These are phyloP conservation scores for Spea multiplicata DNA, from an alignment of 2,113 vertebrate species.

Conservation along the genomic window DNA sequence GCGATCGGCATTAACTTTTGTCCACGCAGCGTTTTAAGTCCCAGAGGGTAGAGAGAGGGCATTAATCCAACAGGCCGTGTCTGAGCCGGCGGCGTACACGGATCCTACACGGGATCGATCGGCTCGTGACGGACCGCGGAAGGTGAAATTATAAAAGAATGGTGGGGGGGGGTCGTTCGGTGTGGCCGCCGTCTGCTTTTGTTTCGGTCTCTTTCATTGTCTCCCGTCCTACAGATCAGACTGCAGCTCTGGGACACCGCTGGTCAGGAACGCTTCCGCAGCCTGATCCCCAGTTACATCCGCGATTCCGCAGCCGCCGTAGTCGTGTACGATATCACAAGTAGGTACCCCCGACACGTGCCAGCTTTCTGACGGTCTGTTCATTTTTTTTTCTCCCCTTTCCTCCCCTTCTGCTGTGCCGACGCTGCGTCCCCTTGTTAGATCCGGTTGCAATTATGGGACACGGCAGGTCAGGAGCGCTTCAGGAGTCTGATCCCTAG, in stretches of 20 bases:
- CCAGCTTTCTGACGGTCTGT: constrained; percentile 55
- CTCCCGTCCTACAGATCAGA: constrained; percentile 88
- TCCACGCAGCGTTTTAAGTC: too few species aligned
- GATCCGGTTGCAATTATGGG: constrained; percentile 91
- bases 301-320: constrained; percentile 96
- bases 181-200: not conserved
- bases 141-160: too few species aligned
- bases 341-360: constrained; percentile 77
- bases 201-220: constrained; percentile 55
- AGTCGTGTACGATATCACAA: constrained; percentile 99
- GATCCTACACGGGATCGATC: too few species aligned
- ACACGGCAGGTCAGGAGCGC: constrained; percentile 89
- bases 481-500: constrained; percentile 93
- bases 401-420: constrained; percentile 72
- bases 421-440: constrained; percentile 68
- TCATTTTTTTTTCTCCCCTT: constrained; percentile 46
- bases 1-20: too few species aligned
- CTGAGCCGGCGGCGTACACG: too few species aligned
- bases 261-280: constrained; percentile 97
- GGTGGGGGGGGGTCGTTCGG: too few species aligned
- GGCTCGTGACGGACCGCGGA: too few species aligned
- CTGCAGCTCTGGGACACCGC: constrained; percentile 99
- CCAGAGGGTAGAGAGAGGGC: too few species aligned
- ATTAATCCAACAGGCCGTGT: too few species aligned
- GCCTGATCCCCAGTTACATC: constrained; percentile 99